Base-by-base conservation (phyloP, 2,113 vertebrate genomes). In the Lampris incognitus region DNA sequence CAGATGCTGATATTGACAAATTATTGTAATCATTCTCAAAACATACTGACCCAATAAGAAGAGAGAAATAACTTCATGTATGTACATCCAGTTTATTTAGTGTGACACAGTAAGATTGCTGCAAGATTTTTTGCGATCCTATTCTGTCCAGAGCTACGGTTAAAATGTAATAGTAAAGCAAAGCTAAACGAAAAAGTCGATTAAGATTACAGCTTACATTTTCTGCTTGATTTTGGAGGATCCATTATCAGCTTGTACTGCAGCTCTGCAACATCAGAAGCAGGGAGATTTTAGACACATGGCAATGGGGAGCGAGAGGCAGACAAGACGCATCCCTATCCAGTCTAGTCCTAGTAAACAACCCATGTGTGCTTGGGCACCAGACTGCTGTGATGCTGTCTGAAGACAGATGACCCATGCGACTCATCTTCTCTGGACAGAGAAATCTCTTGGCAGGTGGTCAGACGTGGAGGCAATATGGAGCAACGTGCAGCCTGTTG, bases 171-270 rank as follows among this genome's bases (percentile, higher is more conserved):
- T 5, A n/a, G 37, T 40, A 8, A 9, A 5, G 4, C 1, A 1
- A 11, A 7, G 51, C 6, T 13, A 40, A 66, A 39, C 39, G 55
- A 40, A 73, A 13, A 11, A 54, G 11, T n/a, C 11, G 38, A 41
- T 52, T 5, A 44, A 9, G 11, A 56, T 58, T 6, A 11, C 9
- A 61, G 60, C 76, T 89, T 89, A 94, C 93, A 88, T 92, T 89
- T 93, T 67, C 72, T 85, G 42, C 65, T 79, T 0, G 72, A 80
- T 60, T 85, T 89, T 10, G 88, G 75, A 49, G 85, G 75, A 38
- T 93, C 94, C 95, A 96, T 95, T 74, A 95, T 94, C 71, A 95
- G 81, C 69, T 88, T 93, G 44, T 94, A 95, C 76, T 95, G 92
- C 84, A 96, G 83, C 79, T 95, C 95, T 96, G 90, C 58, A 92